These are phyloP conservation scores for Dryadula phaetusa DNA, from an alignment of 2,888 invertebrate species.

Conservation along the genomic window DNA sequence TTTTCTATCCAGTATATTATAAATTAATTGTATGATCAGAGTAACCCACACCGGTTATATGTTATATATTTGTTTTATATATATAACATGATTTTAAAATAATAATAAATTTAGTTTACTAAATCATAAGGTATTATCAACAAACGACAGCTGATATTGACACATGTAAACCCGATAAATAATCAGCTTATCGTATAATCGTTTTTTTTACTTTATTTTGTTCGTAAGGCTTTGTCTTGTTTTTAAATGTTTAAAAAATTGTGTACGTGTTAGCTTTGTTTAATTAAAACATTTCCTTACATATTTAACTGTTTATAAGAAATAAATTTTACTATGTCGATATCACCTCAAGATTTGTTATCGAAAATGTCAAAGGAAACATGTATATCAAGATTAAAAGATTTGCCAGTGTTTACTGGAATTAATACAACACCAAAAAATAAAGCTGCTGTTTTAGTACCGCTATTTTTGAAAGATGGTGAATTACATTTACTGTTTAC, in stretches of 20 bases:
- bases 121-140: background rate
- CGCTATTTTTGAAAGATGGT: slow-evolving; percentile 88
- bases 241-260: background rate
- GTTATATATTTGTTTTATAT: no score
- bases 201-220: background rate
- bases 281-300: background rate
- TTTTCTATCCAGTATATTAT: no score
- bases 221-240: no score
- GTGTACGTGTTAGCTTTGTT: background rate
- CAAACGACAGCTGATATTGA: slow-evolving; percentile 9
- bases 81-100: no score
- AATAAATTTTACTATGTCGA: slow-evolving; percentile 54
- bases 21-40: no score
- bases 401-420: slow-evolving; percentile 78
- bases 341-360: slow-evolving; percentile 73
- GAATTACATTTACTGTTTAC: slow-evolving; percentile 93
- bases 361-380: slow-evolving; percentile 81
- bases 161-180: background rate
- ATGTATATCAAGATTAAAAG: slow-evolving; percentile 84
- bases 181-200: background rate
- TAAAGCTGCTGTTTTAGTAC: slow-evolving; percentile 92
- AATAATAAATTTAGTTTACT: no score
- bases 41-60: no score
- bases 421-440: slow-evolving; percentile 53
- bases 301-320: background rate